These are phyloP conservation scores for Drosophila virilis DNA, from an alignment of 1,140 invertebrate genomes.

Conservation along the genomic window DNA sequence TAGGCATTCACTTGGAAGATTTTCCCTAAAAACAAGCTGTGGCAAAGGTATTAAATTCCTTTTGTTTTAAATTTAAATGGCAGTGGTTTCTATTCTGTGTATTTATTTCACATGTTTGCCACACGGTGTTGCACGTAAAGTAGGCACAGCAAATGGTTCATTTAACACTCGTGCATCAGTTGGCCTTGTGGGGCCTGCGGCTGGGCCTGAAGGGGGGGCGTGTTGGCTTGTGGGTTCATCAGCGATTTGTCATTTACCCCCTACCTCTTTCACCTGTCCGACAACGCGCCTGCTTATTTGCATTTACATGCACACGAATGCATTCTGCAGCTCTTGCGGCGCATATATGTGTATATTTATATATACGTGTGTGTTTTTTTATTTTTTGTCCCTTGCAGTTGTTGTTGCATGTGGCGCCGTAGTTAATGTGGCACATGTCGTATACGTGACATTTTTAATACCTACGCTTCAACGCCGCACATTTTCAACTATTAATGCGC, in stretches of 20 bases:
- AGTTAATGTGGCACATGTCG: conserved; percentile 81
- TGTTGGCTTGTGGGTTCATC: conserved; percentile 49
- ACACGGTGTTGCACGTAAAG: conserved; percentile 32
- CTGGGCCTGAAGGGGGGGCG: background rate
- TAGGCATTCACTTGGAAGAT: background rate
- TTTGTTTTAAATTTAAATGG: background rate
- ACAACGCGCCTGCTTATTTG: conserved; percentile 38
- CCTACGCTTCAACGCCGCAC: conserved; percentile 81
- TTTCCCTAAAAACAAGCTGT: background rate
- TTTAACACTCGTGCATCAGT: conserved; percentile 48
- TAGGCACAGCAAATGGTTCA: conserved; percentile 48
- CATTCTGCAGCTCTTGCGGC: conserved; percentile 62
- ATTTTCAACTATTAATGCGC: conserved; percentile 82
- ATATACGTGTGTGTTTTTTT: background rate
- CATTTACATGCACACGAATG: conserved; percentile 78
- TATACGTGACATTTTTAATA: conserved; percentile 82
- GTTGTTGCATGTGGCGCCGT: conserved; percentile 70
- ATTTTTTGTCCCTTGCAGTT: conserved; percentile 8
- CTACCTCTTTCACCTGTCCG: conserved; percentile 19
- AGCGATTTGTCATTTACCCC: conserved; percentile 68
- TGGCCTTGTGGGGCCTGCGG: conserved; percentile 8
- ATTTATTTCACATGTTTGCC: conserved; percentile 27
- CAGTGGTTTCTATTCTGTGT: background rate
- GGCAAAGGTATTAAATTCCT: background rate
- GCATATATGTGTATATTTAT: background rate